These are phyloP conservation scores for Sylvilagus bachmani DNA, from an alignment of 2,113 vertebrate species.

Conservation along the genomic window DNA sequence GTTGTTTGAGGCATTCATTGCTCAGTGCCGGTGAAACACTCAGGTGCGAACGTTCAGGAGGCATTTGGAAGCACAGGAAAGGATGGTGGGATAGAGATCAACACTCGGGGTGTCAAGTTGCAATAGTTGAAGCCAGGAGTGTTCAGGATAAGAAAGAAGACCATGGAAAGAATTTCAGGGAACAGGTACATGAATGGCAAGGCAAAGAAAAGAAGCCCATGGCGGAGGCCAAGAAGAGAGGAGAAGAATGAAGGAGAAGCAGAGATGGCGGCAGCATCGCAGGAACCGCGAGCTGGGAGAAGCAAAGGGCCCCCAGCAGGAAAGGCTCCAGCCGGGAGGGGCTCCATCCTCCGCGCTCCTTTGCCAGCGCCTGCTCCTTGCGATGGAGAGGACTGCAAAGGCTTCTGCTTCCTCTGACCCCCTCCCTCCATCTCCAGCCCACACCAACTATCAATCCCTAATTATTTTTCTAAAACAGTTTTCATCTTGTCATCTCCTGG, in stretches of 20 bases:
- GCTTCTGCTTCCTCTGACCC: neutral
- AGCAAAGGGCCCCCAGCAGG: neutral
- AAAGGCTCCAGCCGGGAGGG: neutral
- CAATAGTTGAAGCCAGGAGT: neutral
- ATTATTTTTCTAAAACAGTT: slow-evolving; percentile 58
- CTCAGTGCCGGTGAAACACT: neutral
- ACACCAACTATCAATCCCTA: slow-evolving; percentile 1
- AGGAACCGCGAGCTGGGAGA: neutral
- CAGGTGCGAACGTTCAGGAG: slow-evolving; percentile 9
- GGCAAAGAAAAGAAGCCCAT: neutral
- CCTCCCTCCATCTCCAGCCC: neutral
- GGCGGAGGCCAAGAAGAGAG: neutral
- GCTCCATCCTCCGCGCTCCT: neutral
- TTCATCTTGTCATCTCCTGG: slow-evolving; percentile 43
- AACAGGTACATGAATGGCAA: neutral
- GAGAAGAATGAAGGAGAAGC: neutral
- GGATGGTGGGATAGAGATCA: neutral
- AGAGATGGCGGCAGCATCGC: neutral
- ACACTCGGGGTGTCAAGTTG: neutral
- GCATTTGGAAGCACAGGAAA: slow-evolving; percentile 9
- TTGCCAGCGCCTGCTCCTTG: too few relatives aligned
- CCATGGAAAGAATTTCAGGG: neutral
- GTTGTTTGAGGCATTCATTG: slow-evolving; percentile 15
- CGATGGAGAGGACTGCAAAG: neutral
- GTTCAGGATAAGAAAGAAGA: neutral